Conservation (phyloP, 2,888 invertebrate genomes). For the Hartigia nigra region DNA sequence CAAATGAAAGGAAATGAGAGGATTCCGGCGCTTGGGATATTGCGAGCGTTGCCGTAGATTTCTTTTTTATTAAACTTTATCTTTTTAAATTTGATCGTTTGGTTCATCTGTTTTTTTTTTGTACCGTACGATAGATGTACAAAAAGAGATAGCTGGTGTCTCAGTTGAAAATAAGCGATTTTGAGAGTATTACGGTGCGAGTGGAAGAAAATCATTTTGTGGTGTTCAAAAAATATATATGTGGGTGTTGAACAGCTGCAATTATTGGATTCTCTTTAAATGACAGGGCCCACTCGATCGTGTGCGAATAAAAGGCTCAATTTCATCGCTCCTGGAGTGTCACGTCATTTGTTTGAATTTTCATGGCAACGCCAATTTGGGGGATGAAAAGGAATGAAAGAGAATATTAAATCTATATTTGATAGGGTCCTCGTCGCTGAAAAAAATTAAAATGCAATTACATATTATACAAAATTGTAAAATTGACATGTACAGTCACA, state of each 20-base stretch:
- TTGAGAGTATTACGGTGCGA: neutral
- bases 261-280: neutral
- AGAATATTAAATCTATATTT: conserved; percentile 24
- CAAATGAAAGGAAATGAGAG: conserved; percentile 13
- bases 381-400: neutral
- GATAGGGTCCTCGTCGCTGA: conserved; percentile 33
- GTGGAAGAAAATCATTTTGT: neutral
- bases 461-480: conserved; percentile 20
- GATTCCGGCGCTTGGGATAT: conserved; percentile 3
- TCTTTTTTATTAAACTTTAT: neutral
- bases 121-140: neutral
- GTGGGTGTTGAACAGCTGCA: neutral
- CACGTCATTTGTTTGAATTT: neutral
- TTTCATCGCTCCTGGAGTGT: neutral
- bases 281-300: neutral
- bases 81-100: neutral
- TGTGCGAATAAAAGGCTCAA: neutral
- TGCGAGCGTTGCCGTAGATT: neutral
- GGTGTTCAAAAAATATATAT: too few species aligned
- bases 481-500: neutral
- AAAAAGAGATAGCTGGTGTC: neutral
- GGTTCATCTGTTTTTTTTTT: neutral
- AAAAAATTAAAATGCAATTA: conserved; percentile 34
- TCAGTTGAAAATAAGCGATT: neutral
- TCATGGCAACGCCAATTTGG: neutral